Percentiles rank a stretch among this genome's conserved stretches.
phyloP scores from a whole-genome alignment of 1,140 invertebrate genomes.

The Acromyrmex charruanus region DNA sequence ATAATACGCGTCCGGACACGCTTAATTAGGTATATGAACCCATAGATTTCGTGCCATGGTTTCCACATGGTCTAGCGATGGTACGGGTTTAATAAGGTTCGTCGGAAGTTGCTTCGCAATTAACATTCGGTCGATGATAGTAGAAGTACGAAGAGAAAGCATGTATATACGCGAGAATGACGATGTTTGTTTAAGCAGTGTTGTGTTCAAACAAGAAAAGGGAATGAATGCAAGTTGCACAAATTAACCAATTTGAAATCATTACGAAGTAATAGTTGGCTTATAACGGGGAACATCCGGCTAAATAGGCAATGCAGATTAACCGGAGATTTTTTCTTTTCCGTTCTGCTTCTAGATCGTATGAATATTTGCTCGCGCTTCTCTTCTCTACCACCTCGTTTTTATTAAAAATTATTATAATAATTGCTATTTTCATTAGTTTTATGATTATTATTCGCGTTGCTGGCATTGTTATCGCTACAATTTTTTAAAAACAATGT shows the following conservation, averaged over 20 bases:
- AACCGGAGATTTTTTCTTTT: neutral
- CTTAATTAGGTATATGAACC: conserved; percentile 42
- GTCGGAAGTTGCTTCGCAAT: conserved; percentile 71
- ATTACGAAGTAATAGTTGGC: conserved; percentile 53
- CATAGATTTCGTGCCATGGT: neutral
- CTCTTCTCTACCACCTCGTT: neutral
- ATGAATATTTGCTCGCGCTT: neutral
- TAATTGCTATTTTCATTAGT: conserved; percentile 21
- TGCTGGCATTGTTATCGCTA: neutral
- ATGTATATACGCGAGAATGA: neutral
- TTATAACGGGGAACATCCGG: neutral
- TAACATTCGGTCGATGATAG: conserved; percentile 66
- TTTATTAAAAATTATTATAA: conserved; percentile 25
- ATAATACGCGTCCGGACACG: neutral
- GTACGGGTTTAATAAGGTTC: conserved; percentile 64
- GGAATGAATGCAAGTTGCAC: conserved; percentile 7
- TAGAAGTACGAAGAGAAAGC: conserved; percentile 10
- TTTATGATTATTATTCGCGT: conserved; percentile 4
- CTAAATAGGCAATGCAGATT: conserved; percentile 23
- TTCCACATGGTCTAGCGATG: conserved; percentile 23
- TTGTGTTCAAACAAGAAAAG: neutral
- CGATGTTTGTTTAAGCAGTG: neutral
- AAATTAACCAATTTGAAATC: conserved; percentile 72
- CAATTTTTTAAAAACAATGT: neutral
- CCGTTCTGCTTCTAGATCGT: neutral